Evolutionary conservation across 2,113 vertebrate species (phyloP).

Genomic region (Diadophis punctatus): DNA sequence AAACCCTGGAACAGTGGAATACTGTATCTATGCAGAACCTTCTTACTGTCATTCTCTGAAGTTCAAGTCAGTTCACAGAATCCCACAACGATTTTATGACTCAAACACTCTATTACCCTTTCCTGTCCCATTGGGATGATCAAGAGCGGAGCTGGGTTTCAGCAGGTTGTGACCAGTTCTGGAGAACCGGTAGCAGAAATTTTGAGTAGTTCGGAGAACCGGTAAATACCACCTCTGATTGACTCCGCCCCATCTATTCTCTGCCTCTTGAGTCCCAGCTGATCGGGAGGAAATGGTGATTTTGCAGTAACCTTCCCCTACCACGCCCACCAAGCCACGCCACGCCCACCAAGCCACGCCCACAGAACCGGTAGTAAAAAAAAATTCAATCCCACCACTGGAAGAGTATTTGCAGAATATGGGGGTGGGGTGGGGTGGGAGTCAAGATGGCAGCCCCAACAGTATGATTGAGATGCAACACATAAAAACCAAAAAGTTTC

Average conservation of each 20-base stretch:
- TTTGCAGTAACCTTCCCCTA: too few species aligned
- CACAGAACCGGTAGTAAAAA: too few species aligned
- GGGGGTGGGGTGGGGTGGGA: background rate
- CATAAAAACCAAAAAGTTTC: background rate
- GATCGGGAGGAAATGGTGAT: too few species aligned
- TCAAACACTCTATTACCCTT: background rate
- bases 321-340: too few species aligned
- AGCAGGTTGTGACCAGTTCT: too few species aligned
- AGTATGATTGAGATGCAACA: background rate
- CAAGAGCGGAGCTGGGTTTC: background rate
- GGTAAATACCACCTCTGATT: too few species aligned
- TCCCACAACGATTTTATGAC: background rate
- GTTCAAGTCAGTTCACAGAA: background rate
- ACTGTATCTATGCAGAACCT: background rate
- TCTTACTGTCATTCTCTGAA: background rate
- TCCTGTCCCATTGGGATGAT: background rate
- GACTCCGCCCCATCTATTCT: too few species aligned
- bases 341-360: too few species aligned
- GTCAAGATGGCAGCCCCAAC: background rate
- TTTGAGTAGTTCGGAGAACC: too few species aligned
- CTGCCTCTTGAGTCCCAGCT: too few species aligned
- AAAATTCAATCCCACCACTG: too few species aligned
- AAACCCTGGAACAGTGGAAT: background rate
- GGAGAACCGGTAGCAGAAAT: too few species aligned
- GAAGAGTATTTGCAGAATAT: background rate